A percentile compares a stretch with the other conserved stretches of the same genome.
These are phyloP conservation scores for Sebastes nivosus DNA, from an alignment of 2,797 vertebrate species.

Conservation along the genomic window DNA sequence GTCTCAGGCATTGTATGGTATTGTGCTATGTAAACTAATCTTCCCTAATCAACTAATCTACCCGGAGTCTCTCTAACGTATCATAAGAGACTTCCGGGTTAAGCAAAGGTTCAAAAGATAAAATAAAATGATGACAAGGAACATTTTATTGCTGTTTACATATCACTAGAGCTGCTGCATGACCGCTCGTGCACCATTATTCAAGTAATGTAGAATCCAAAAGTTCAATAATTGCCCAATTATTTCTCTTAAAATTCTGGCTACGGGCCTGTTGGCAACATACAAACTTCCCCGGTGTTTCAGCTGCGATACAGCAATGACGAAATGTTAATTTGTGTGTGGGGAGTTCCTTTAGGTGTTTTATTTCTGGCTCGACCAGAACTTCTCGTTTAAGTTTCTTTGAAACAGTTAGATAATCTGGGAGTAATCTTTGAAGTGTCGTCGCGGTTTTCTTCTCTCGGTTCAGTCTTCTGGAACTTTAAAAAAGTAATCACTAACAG, in stretches of 20 bases:
- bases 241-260: background rate
- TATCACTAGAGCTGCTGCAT: background rate
- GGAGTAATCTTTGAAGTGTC: background rate
- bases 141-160: background rate
- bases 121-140: background rate
- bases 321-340: background rate
- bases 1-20: too few relatives aligned
- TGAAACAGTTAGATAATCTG: background rate
- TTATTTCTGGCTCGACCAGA: background rate
- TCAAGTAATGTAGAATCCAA: background rate
- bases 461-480: background rate
- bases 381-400: background rate
- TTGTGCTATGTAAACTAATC: too few relatives aligned
- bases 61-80: background rate
- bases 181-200: background rate
- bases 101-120: too few relatives aligned
- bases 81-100: background rate
- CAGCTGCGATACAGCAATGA: background rate
- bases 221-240: background rate
- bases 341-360: background rate
- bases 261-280: too few relatives aligned
- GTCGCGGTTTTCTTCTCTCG: background rate
- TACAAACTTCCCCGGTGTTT: background rate
- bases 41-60: too few relatives aligned
- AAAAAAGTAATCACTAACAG: fast-evolving